phyloP scores from a whole-genome alignment of 2,888 invertebrate genomes.

The Seira musarum region DNA sequence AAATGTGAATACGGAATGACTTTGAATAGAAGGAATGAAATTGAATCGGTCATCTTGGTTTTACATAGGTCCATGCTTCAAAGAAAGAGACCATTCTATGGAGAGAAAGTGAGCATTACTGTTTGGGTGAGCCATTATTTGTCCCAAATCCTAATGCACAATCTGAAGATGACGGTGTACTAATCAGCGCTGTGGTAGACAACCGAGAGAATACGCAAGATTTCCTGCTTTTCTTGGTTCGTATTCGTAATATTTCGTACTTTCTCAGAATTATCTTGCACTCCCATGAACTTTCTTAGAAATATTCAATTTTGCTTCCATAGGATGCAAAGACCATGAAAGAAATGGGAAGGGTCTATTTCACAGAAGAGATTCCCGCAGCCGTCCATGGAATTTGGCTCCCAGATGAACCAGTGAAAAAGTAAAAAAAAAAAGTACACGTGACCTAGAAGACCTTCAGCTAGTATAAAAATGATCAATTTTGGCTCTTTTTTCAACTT shows the following conservation, averaged over 20 bases:
- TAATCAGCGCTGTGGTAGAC: slow-evolving; percentile 71
- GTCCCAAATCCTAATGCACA: slow-evolving; percentile 72
- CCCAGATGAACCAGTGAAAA: no score
- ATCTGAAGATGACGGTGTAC: slow-evolving; percentile 74
- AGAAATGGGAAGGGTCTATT: slow-evolving; percentile 72
- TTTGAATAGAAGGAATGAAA: no score
- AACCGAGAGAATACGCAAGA: slow-evolving; percentile 67
- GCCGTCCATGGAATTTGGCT: slow-evolving; percentile 70
- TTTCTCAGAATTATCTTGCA: no score
- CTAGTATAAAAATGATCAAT: no score
- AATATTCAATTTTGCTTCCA: not conserved
- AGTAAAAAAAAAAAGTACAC: no score
- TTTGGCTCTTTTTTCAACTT: no score
- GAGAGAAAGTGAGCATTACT: slow-evolving; percentile 65
- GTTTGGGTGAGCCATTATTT: slow-evolving; percentile 74
- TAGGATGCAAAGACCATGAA: slow-evolving; percentile 68
- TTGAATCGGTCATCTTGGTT: no score
- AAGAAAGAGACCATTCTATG: slow-evolving; percentile 60
- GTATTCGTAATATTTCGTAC: no score
- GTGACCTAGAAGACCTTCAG: no score
- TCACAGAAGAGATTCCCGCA: slow-evolving; percentile 69
- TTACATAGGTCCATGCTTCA: slow-evolving; percentile 53
- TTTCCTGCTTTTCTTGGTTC: slow-evolving; percentile 72
- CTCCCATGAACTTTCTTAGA: no score
- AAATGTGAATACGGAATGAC: no score